Conservation (phyloP, 2,888 invertebrate species). For the Eledona agricola region DNA sequence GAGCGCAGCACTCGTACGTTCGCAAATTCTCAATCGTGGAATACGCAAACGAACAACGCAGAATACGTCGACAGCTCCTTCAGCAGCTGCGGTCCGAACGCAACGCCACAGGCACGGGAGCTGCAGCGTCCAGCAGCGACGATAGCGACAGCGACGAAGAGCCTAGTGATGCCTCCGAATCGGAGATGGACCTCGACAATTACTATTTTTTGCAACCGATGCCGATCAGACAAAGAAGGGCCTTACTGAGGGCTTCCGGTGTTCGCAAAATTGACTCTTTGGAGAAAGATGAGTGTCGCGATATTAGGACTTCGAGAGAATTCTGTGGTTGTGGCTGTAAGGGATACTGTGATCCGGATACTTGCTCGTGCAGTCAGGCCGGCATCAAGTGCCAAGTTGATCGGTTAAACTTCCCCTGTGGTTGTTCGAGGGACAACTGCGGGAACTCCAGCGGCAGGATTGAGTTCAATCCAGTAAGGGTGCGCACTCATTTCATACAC, state of each 20-base stretch:
- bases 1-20: conserved; percentile 73
- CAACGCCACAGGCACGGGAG: conserved; percentile 61
- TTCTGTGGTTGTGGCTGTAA: conserved; percentile 94
- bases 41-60: conserved; percentile 88
- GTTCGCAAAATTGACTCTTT: conserved; percentile 91
- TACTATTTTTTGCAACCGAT: conserved; percentile 93
- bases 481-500: conserved; percentile 96
- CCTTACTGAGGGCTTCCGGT: conserved; percentile 89
- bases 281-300: conserved; percentile 94
- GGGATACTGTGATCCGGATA: conserved; percentile 94
- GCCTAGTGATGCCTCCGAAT: conserved; percentile 80
- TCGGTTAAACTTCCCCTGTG: conserved; percentile 94
- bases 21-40: conserved; percentile 85
- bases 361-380: conserved; percentile 91
- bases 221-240: conserved; percentile 88
- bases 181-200: conserved; percentile 87
- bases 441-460: conserved; percentile 91
- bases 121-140: conserved; percentile 76
- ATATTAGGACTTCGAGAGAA: conserved; percentile 90
- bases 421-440: conserved; percentile 94
- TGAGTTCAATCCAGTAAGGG: conserved; percentile 95
- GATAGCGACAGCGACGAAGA: conserved; percentile 89
- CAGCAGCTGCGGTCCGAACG: conserved; percentile 77
- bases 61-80: conserved; percentile 83
- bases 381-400: conserved; percentile 99